These are phyloP conservation scores for Nothura maculosa DNA, from an alignment of 2,797 vertebrate genomes.

Conservation along the genomic window DNA sequence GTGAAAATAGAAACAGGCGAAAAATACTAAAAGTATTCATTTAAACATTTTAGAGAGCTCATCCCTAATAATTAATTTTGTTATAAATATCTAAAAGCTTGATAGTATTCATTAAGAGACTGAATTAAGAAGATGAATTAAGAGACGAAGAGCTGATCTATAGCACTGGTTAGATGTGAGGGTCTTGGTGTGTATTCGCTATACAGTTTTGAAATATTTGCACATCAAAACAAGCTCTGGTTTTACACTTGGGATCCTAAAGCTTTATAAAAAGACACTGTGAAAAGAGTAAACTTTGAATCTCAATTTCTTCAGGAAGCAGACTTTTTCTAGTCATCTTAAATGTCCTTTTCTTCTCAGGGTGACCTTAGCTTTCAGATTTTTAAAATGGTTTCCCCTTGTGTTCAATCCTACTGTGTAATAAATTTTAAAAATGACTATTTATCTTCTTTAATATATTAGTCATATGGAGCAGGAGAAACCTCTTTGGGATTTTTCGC, in stretches of 20 bases:
- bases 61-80: background rate
- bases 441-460: constrained; percentile 71
- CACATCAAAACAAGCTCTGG: constrained; percentile 78
- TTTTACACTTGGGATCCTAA: constrained; percentile 75
- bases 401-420: constrained; percentile 51
- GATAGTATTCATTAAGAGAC: background rate
- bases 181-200: constrained; percentile 15
- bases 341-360: constrained; percentile 77
- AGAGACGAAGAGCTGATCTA: background rate
- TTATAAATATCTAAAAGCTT: background rate
- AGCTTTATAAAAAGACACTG: constrained; percentile 71
- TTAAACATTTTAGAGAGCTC: background rate
- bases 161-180: background rate
- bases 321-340: constrained; percentile 65
- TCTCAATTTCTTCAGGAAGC: constrained; percentile 75
- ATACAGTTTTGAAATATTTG: constrained; percentile 76
- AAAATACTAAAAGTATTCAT: background rate
- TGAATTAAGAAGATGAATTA: background rate
- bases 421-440: constrained; percentile 69
- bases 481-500: constrained; percentile 39
- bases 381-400: constrained; percentile 69
- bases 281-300: constrained; percentile 79
- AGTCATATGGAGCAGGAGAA: constrained; percentile 22
- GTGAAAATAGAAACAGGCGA: background rate
- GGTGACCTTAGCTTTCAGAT: constrained; percentile 82